phyloP scores from a whole-genome alignment of 2,113 vertebrate species.

The Orientallactaga bullata region DNA sequence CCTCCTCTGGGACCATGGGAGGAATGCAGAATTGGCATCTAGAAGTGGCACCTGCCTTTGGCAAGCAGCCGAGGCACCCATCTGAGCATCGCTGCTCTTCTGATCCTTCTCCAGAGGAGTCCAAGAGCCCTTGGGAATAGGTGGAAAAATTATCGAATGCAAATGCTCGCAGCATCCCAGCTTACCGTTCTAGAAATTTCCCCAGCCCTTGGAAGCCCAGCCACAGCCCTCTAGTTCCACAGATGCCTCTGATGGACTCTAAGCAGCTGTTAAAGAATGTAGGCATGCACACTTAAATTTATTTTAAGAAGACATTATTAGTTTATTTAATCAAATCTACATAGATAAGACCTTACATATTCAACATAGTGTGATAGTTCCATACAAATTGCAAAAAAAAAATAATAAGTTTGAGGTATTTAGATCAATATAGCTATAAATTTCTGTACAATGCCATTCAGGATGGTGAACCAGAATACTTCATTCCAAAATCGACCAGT shows the following conservation, averaged over 20 bases:
- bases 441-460: too few relatives aligned
- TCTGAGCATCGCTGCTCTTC: not conserved
- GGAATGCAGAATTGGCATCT: not conserved
- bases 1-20: rapidly evolving
- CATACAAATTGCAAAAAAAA: too few relatives aligned
- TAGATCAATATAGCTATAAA: too few relatives aligned
- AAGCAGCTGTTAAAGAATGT: not conserved
- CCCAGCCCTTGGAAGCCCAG: not conserved
- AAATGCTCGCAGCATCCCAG: not conserved
- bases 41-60: not conserved
- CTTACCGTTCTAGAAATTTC: not conserved
- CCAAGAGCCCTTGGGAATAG: not conserved
- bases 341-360: too few relatives aligned
- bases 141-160: too few relatives aligned
- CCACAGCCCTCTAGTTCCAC: not conserved
- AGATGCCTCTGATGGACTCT: not conserved
- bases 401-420: too few relatives aligned
- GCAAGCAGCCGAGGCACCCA: not conserved
- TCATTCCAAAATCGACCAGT: too few relatives aligned
- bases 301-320: too few relatives aligned
- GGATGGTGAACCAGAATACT: too few relatives aligned
- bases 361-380: too few relatives aligned
- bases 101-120: not conserved
- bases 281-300: not conserved
- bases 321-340: too few relatives aligned